Evolutionary conservation across 2,113 vertebrate genomes (phyloP).

Genomic region (Mirza zaza): DNA sequence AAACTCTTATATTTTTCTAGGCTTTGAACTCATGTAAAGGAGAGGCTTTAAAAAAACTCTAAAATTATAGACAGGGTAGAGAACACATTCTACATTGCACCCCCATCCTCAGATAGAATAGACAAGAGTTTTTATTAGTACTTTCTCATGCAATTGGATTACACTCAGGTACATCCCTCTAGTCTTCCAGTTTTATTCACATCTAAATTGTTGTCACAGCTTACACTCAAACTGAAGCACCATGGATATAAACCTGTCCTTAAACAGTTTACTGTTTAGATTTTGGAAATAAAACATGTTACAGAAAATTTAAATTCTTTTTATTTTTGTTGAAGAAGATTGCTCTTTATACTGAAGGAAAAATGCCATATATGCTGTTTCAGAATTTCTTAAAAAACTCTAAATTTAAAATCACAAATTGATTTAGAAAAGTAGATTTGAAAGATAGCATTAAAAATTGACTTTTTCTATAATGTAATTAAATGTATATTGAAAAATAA

Average conservation of each 20-base stretch:
- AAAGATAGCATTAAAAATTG: not conserved
- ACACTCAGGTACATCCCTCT: not conserved
- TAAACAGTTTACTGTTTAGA: not conserved
- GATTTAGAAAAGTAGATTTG: constrained; percentile 17
- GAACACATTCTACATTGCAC: not conserved
- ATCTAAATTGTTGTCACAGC: not conserved
- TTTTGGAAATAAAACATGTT: constrained; percentile 19
- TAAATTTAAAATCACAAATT: constrained; percentile 48
- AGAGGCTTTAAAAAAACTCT: not conserved
- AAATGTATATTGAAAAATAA: constrained; percentile 38
- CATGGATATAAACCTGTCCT: not conserved
- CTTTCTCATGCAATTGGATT: not conserved
- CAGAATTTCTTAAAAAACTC: constrained; percentile 21
- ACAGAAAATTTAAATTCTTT: constrained; percentile 29
- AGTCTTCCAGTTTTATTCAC: not conserved
- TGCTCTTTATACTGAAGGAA: constrained; percentile 12
- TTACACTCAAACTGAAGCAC: not conserved
- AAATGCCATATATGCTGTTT: not conserved
- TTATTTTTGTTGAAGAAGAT: constrained; percentile 26
- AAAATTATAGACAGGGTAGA: constrained; percentile 24
- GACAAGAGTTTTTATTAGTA: constrained; percentile 7
- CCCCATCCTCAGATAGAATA: too few relatives aligned
- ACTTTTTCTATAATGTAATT: constrained; percentile 12
- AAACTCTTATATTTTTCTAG: constrained; percentile 20
- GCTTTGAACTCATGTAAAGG: constrained; percentile 31